Evolutionary conservation across 2,888 invertebrate genomes (phyloP), one percentile per base, ranked within the genome.

Genomic region (Hirtodrosophila alboralis): DNA sequence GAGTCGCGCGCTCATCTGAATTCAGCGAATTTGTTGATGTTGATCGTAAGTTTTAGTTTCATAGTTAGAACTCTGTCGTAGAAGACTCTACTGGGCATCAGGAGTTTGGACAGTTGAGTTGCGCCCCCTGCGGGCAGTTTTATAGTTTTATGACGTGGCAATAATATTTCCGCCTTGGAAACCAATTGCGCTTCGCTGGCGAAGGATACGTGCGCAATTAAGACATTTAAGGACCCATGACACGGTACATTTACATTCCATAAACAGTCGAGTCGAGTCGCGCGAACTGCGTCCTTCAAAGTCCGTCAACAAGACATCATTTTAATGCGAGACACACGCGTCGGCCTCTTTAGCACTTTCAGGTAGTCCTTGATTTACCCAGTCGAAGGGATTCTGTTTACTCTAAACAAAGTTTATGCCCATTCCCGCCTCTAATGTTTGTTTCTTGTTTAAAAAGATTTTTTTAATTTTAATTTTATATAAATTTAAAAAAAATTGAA

Each of bases 91-190:
- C 26, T 40, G 44, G 34, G 31, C 63, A 51, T 13, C 26, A 23
- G 37, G 37, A 47, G 40, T 48, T 40, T 38, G 33, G 37, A 49
- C 44, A n/a, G n/a, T n/a, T 37, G 60, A 37, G 21, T 37, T 10
- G 28, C 43, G 84, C 64, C 86, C 73, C 90, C 88, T 81, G 88
- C 84, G 68, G 87, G 64, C 80, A 65, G 69, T 86, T 90, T 89
- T 88, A 90, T 90, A 79, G 65, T 86, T 90, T 89, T 89, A 89
- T 72, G 87, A 83, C 83, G 74, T 75, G 86, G 78, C 87, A 87
- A 90, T 89, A 86, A 90, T 88, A 87, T 87, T 88, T 87, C 86
- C 75, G 76, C 85, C 75, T 84, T 78, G 83, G 83, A 86, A 87
- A 80, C 84, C 75, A 69, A 76, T 76, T 75, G 67, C 75, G 54